These are phyloP conservation scores for Helicoverpa armigera DNA, from an alignment of 1,140 invertebrate genomes.

Conservation along the genomic window DNA sequence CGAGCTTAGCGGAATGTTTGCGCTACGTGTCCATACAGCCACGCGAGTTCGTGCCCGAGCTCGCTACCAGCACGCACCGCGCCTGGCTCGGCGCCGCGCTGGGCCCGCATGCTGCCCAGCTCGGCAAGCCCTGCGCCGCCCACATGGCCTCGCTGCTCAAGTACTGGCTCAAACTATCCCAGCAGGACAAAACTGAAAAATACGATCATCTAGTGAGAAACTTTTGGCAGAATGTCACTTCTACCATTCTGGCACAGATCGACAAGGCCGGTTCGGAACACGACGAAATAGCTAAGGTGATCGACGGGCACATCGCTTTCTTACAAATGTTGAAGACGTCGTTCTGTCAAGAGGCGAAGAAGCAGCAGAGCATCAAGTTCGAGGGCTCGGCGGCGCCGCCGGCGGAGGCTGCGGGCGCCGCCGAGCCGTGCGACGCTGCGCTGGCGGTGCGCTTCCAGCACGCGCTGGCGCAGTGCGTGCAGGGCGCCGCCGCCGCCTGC, in stretches of 20 bases:
- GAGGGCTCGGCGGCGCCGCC: conserved; percentile 48
- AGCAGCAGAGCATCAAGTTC: conserved; percentile 65
- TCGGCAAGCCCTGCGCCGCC: conserved; percentile 62
- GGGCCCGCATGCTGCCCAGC: conserved; percentile 42
- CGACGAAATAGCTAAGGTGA: conserved; percentile 50
- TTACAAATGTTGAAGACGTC: conserved; percentile 64
- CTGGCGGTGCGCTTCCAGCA: conserved; percentile 57
- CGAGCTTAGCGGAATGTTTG: conserved; percentile 66
- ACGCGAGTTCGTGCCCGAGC: conserved; percentile 57
- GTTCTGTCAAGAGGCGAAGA: conserved; percentile 56
- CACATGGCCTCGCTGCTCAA: conserved; percentile 64
- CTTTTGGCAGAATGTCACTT: conserved; percentile 73
- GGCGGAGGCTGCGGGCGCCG: neutral
- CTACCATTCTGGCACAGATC: conserved; percentile 61
- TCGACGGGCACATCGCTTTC: conserved; percentile 64
- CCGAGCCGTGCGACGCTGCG: conserved; percentile 27
- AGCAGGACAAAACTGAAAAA: conserved; percentile 58
- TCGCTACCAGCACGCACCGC: conserved; percentile 62
- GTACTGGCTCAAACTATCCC: conserved; percentile 69
- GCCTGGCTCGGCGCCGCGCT: conserved; percentile 66
- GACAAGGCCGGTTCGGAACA: conserved; percentile 55
- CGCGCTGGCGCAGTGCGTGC: conserved; percentile 57
- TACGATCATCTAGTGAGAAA: conserved; percentile 70
- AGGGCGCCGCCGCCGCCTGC: conserved; percentile 58
- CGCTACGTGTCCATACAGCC: conserved; percentile 63